A percentile compares a stretch with the other conserved stretches of the same genome.
phyloP scores from a whole-genome alignment of 2,888 invertebrate genomes.

The Icerya purchasi region DNA sequence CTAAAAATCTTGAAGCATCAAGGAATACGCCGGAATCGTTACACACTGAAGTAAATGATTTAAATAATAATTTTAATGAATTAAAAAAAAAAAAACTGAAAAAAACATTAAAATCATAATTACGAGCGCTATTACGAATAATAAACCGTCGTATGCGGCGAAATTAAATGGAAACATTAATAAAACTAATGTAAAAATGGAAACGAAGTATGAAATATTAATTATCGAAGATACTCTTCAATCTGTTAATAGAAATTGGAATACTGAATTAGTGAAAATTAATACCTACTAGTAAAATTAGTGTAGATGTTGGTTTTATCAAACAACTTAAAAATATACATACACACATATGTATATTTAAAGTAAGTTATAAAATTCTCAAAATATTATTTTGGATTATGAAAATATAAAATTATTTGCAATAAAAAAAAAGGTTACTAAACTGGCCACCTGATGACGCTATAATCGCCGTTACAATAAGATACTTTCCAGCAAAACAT shows the following conservation, averaged over 20 bases:
- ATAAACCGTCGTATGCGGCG: neutral
- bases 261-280: neutral
- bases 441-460: too few species aligned
- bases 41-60: neutral
- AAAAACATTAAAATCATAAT: neutral
- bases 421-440: too few species aligned
- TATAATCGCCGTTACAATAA: too few species aligned
- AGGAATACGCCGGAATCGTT: neutral
- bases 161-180: neutral
- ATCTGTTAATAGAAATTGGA: neutral
- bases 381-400: too few species aligned
- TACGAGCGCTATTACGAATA: neutral
- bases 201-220: too few species aligned
- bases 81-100: neutral
- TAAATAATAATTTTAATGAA: neutral
- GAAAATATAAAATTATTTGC: too few species aligned
- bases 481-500: too few species aligned
- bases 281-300: neutral
- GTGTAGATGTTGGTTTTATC: neutral
- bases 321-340: neutral
- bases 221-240: too few species aligned
- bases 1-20: neutral
- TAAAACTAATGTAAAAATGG: neutral
- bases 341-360: too few species aligned
- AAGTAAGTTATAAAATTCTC: too few species aligned